Evolutionary conservation across 2,888 invertebrate species (phyloP).

Genomic region (Bombyx huttoni): DNA sequence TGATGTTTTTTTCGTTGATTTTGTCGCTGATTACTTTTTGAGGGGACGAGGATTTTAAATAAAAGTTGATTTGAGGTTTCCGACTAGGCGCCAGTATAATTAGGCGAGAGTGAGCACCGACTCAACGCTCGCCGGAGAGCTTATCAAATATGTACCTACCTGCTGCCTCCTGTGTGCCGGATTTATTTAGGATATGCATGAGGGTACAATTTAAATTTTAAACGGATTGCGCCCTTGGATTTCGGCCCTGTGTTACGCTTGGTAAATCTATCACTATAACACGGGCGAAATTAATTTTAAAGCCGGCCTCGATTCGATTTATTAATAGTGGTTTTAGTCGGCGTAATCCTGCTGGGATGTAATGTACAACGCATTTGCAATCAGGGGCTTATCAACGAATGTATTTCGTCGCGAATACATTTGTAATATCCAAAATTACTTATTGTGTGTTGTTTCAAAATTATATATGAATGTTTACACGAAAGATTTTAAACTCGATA

Average conservation of each 20-base stretch:
- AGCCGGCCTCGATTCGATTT: slow-evolving; percentile 39
- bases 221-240: slow-evolving; percentile 71
- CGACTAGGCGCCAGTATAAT: slow-evolving; percentile 50
- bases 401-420: slow-evolving; percentile 24
- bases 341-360: slow-evolving; percentile 31
- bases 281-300: slow-evolving; percentile 40
- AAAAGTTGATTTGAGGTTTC: slow-evolving; percentile 43
- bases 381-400: slow-evolving; percentile 39
- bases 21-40: slow-evolving; percentile 5
- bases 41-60: slow-evolving; percentile 25
- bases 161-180: slow-evolving; percentile 56
- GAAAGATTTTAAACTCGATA: too few relatives aligned
- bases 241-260: slow-evolving; percentile 56
- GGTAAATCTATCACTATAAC: slow-evolving; percentile 62
- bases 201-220: slow-evolving; percentile 72
- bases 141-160: slow-evolving; percentile 71
- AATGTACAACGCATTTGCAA: slow-evolving; percentile 30
- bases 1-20: too few relatives aligned
- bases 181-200: slow-evolving; percentile 73
- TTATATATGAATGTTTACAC: too few relatives aligned
- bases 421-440: neutral
- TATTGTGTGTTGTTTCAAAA: too few relatives aligned
- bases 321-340: slow-evolving; percentile 51
- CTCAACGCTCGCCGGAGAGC: slow-evolving; percentile 37
- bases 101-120: slow-evolving; percentile 52